Evolutionary conservation across 2,797 vertebrate genomes (phyloP), one percentile per base, ranked within the genome.

Genomic region (Cygnus olor): DNA sequence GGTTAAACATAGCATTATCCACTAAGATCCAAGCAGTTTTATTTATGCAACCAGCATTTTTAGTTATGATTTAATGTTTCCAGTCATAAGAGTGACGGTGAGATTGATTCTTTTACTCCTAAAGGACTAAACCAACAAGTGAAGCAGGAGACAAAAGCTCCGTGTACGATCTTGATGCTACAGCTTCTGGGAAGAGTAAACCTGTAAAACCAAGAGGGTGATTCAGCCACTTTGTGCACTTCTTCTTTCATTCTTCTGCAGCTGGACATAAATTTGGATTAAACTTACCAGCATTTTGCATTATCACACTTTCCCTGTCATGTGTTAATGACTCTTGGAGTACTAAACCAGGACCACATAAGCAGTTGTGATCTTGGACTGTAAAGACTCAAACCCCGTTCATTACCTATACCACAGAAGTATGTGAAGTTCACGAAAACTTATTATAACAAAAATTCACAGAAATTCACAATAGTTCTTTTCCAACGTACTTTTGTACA

Each of bases 181-280:
- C 2, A 0, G 10, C 51, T 92, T 68, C 66, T 89, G 38, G 47
- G 77, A 90, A 82, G 51, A 36, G 10, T 34, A 47, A 81, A 47
- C 78, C 79, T 79, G 49, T 17, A 84, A 88, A 91, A 72, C 22
- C 25, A 87, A 85, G 18, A 68, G 21, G 40, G 80, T 87, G 76
- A 94, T 25, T 96, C 85, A 87, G 54, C 24, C 42, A 71, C 87
- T 86, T 68, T 85, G 32, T 71, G 13, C 63, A 65, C 89, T 94
- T 86, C 18, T 66, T 87, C 69, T 65, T 90, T 74, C 49, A 87
- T 78, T 80, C 69, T 86, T 91, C 54, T 72, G 47, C 56, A 77
- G 51, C 0, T 60, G n/a, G 82, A 94, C 14, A 54, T 36, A 76
- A 77, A 85, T 57, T 45, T 71, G 53, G 34, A 90, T 78, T 93